Evolutionary conservation across 2,888 invertebrate genomes (phyloP), one percentile per base, ranked within the genome.

Genomic region (Xanthia togata): DNA sequence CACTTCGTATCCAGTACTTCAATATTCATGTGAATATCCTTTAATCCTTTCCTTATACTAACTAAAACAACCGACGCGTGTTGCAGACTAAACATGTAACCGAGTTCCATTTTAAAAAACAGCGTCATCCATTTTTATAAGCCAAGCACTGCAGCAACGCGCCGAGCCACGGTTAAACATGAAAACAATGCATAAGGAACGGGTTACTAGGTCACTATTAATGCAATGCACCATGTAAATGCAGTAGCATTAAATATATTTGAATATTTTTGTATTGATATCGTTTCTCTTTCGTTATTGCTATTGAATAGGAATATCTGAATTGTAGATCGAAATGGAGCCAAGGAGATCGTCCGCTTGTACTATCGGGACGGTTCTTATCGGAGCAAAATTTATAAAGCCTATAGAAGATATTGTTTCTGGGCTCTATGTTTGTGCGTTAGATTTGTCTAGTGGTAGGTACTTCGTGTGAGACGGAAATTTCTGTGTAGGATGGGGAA

Each of bases 71-170:
- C 67, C 44, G 23, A 68, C 47, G 47, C 84, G 70, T 71, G 69
- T n/a, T 76, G 41, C 57, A 76, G 72, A 76, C 70, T 73, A 78
- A 78, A 83, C 64, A 73, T 69, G 70, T 65, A 69, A 78, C 85
- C 57, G 68, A 82, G 86, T 85, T 78, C 83, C 86, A 85, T 72
- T 85, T 82, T 70, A 78, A 72, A 85, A 84, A 78, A 82, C 67
- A 68, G 26, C 64, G 62, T 63, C 86, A 85, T 83, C 71, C 83
- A 83, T 85, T 83, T 83, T 83, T 83, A 83, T 82, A 82, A 85
- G 64, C 68, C 62, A 71, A 71, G 55, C 71, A 74, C 83, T 78
- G 83, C 86, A 82, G 70, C 62, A 73, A 26, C 76, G 50, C 57
- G 38, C 65, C 41, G 74, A 62, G 68, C 55, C 31, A 70, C 53